Conservation (phyloP, 2,113 vertebrate species). For the Pachycephala philippinensis region DNA sequence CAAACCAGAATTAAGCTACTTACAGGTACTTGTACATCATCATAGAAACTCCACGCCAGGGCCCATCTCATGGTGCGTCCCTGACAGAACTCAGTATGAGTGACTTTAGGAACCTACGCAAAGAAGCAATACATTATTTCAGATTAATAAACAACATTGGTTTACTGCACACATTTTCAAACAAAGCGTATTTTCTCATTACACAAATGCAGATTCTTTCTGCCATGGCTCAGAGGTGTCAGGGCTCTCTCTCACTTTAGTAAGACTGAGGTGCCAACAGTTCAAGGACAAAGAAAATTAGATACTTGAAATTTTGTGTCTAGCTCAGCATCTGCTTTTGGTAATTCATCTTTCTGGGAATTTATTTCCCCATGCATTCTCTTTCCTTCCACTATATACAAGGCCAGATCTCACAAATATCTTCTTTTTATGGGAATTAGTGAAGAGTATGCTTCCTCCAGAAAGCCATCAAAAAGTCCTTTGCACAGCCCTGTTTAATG, state of each 20-base stretch:
- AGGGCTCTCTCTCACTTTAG: neutral
- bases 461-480: neutral
- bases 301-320: neutral
- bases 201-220: neutral
- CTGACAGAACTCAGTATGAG: conserved; percentile 96
- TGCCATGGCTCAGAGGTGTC: neutral
- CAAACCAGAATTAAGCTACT: conserved; percentile 56
- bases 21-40: conserved; percentile 91
- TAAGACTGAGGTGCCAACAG: neutral
- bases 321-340: neutral
- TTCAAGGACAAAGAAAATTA: neutral
- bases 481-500: neutral
- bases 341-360: neutral
- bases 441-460: neutral
- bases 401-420: neutral
- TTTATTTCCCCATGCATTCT: neutral
- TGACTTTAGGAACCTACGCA: conserved; percentile 90
- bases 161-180: neutral
- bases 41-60: conserved; percentile 97
- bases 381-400: neutral
- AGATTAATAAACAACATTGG: neutral
- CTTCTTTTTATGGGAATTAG: neutral
- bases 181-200: neutral
- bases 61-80: conserved; percentile 98
- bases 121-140: neutral